Percentiles rank a stretch among this genome's conserved stretches.
These are phyloP conservation scores for Chromis chromis DNA, from an alignment of 2,797 vertebrate genomes.

Conservation along the genomic window DNA sequence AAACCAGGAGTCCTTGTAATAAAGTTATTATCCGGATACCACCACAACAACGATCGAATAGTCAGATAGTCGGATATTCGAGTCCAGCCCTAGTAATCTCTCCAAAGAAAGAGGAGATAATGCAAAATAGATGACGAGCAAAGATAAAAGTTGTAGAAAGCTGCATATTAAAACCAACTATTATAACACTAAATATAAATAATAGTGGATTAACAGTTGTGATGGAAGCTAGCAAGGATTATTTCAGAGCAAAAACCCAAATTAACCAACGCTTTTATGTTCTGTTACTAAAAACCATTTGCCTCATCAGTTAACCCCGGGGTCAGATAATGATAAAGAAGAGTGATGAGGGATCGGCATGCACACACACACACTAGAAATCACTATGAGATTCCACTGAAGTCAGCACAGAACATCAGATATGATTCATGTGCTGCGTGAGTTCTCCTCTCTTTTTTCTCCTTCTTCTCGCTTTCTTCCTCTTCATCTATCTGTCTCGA, in stretches of 20 bases:
- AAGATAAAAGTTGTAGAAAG: neutral
- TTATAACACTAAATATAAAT: slow-evolving; percentile 6
- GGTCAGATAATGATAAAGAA: slow-evolving; percentile 29
- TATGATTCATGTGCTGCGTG: slow-evolving; percentile 41
- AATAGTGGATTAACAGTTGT: neutral
- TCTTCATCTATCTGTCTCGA: slow-evolving; percentile 28
- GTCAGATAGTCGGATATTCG: too few species aligned
- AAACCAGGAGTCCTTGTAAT: neutral
- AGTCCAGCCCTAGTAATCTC: too few species aligned
- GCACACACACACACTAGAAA: slow-evolving; percentile 3
- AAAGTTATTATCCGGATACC: too few species aligned
- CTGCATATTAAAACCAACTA: neutral
- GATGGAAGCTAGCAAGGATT: neutral
- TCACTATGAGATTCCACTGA: slow-evolving; percentile 19
- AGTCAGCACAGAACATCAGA: slow-evolving; percentile 48
- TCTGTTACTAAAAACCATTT: slow-evolving; percentile 22
- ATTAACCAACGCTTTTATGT: slow-evolving; percentile 5
- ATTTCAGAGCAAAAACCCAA: neutral
- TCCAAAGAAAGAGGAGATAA: neutral
- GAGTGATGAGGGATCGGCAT: slow-evolving; percentile 23
- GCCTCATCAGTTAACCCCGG: slow-evolving; percentile 13
- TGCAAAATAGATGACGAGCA: neutral
- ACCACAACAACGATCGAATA: too few species aligned
- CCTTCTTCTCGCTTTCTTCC: neutral
- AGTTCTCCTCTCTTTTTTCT: slow-evolving; percentile 9